Evolutionary conservation across 2,797 vertebrate species (phyloP).

Genomic region (Sphaeramia orbicularis): DNA sequence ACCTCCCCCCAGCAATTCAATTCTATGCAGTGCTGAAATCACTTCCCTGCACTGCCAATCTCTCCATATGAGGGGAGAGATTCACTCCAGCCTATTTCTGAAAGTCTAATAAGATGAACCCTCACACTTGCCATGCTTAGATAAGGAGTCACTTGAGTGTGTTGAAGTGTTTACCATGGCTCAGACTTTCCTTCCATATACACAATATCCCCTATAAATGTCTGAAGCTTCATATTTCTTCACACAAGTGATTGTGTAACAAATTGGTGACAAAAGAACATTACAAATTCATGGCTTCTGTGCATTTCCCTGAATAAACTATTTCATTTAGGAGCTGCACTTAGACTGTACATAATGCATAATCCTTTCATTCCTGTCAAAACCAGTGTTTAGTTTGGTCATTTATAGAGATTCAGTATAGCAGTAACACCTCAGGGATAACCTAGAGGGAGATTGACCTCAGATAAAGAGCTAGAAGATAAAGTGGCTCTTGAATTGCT

Average conservation of each 20-base stretch:
- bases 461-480: slow-evolving; percentile 26
- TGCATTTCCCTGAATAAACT: slow-evolving; percentile 25
- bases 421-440: slow-evolving; percentile 22
- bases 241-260: slow-evolving; percentile 12
- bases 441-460: slow-evolving; percentile 33
- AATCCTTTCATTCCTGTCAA: slow-evolving; percentile 34
- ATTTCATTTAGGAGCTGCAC: slow-evolving; percentile 21
- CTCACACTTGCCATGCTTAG: slow-evolving; percentile 74
- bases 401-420: slow-evolving; percentile 19
- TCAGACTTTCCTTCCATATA: slow-evolving; percentile 55
- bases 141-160: slow-evolving; percentile 80
- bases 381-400: slow-evolving; percentile 22
- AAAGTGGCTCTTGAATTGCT: slow-evolving; percentile 30
- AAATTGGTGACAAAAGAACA: slow-evolving; percentile 24
- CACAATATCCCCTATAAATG: slow-evolving; percentile 46
- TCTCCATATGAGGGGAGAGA: slow-evolving; percentile 73
- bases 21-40: slow-evolving; percentile 79
- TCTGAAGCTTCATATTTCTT: slow-evolving; percentile 56
- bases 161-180: slow-evolving; percentile 80
- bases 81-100: slow-evolving; percentile 80
- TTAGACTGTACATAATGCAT: slow-evolving; percentile 29
- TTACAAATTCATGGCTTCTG: slow-evolving; percentile 30
- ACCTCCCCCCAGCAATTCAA: slow-evolving; percentile 76
- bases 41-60: slow-evolving; percentile 80
- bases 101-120: slow-evolving; percentile 83